Evolutionary conservation across 35 echinoderm and acorn worm genomes (phyloP), one percentile per base, ranked within the genome.

Genomic region (Heliocidaris tuberculata): DNA sequence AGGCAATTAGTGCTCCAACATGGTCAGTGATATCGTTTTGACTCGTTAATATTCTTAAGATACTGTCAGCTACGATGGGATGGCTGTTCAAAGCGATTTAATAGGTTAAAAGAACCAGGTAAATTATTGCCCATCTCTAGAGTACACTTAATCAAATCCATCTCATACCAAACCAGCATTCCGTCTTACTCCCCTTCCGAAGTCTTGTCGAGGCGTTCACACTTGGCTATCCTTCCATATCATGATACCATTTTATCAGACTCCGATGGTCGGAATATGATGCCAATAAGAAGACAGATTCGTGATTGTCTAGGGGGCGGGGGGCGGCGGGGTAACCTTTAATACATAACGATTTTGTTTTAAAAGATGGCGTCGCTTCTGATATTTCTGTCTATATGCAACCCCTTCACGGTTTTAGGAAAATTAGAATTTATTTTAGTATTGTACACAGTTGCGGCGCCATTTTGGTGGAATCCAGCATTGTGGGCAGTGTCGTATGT

Each of bases 131-230:
- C 27, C 17, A 78, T 78, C 65, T 78, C 65, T 78, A 78, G 65
- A 78, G 65, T 78, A 78, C 65, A 78, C 27, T 78, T 78, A 78
- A 78, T 78, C 65, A 78, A 78, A 21, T 78, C 65, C 65, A 78
- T 24, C 65, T 78, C 65, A 78, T 78, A 78, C 65, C 65, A 78
- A 78, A 78, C 7, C 65, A 78, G 65, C 65, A n/a, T 21, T 78
- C 21, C 65, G 7, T 21, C 65, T 17, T 27, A 27, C 52, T 42
- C 65, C 65, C 21, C 65, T 78, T n/a, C 21, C 7, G 21, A 27
- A 5, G 15, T 78, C 65, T 19, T 27, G 65, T 19, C 21, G 65
- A n/a, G 65, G 27, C 65, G 65, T 78, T 78, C 65, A 78, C 65
- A 78, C 27, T n/a, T 78, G 21, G 50, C 11, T 56, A 56, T 56